Conservation (phyloP, 2,113 vertebrate species). For the Carettochelys insculpta region DNA sequence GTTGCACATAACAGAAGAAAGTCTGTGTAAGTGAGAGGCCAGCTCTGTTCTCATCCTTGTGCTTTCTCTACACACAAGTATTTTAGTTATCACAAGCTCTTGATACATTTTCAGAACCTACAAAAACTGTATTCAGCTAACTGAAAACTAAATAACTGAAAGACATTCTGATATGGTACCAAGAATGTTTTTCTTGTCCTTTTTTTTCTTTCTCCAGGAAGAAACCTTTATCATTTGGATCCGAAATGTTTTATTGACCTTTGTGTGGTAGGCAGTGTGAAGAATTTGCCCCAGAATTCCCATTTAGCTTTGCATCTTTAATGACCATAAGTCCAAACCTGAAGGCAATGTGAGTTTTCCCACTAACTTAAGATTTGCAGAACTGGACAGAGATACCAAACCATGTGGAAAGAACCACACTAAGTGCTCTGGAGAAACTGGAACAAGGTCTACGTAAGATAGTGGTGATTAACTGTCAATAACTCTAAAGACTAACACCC, state of each 20-base stretch:
- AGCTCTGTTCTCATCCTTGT: background rate
- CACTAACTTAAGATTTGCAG: background rate
- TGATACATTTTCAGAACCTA: background rate
- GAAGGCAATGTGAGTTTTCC: background rate
- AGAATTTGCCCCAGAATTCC: background rate
- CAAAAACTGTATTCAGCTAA: background rate
- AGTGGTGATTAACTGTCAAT: background rate
- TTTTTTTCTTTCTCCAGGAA: background rate
- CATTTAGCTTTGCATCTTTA: constrained; percentile 13
- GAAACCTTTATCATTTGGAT: background rate
- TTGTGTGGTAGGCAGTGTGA: background rate
- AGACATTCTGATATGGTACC: background rate
- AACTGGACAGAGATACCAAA: background rate
- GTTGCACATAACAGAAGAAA: background rate
- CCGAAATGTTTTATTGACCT: background rate
- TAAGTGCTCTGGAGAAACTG: background rate
- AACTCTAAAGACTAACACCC: background rate
- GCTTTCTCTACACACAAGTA: constrained; percentile 23
- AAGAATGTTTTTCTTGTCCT: no score
- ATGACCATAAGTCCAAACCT: background rate
- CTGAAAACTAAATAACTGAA: background rate
- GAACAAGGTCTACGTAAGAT: background rate
- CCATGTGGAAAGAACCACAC: constrained; percentile 19
- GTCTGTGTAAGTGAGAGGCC: background rate
- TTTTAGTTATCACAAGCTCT: background rate